A percentile compares a stretch with the other conserved stretches of the same genome.
Conservation (phyloP, 2,888 invertebrate genomes). For the Blastobasis lacticolella region DNA sequence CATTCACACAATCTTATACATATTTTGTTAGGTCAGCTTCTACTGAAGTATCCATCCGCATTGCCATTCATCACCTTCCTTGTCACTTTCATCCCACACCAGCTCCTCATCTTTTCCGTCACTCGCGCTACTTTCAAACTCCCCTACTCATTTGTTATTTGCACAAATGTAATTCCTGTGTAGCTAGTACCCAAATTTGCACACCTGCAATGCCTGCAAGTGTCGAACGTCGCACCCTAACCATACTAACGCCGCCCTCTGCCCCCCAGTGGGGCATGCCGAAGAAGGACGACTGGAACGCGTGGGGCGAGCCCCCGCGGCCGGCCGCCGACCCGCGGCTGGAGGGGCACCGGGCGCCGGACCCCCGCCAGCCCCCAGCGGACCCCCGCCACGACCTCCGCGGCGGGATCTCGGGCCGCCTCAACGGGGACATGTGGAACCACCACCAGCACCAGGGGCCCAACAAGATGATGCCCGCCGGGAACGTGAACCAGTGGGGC, state of each 20-base stretch:
- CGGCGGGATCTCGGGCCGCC: slow-evolving; percentile 86
- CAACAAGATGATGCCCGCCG: slow-evolving; percentile 65
- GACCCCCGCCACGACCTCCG: slow-evolving; percentile 66
- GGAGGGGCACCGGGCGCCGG: slow-evolving; percentile 56
- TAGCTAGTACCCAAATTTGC: too few relatives aligned
- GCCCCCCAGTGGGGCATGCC: slow-evolving; percentile 71
- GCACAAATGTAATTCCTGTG: too few relatives aligned
- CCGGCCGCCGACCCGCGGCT: slow-evolving; percentile 55
- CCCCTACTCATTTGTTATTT: too few relatives aligned
- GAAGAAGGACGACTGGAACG: slow-evolving; percentile 71
- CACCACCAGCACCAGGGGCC: slow-evolving; percentile 73
- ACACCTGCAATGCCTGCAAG: too few relatives aligned
- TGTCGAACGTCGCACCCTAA: too few relatives aligned
- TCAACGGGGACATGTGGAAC: slow-evolving; percentile 91
- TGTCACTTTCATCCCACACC: too few relatives aligned
- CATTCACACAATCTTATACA: too few relatives aligned
- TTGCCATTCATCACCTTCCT: too few relatives aligned
- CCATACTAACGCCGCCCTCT: slow-evolving; percentile 72
- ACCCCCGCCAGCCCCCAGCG: slow-evolving; percentile 60
- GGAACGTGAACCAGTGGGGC: slow-evolving; percentile 77
- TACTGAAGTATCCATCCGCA: too few relatives aligned
- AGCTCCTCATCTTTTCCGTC: too few relatives aligned
- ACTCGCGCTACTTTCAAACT: too few relatives aligned
- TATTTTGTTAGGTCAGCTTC: too few relatives aligned
- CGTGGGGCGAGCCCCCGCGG: slow-evolving; percentile 66